Percentiles rank a stretch among this genome's conserved stretches.
These are phyloP conservation scores for Falco novaeseelandiae DNA, from an alignment of 2,797 vertebrate species.

Conservation along the genomic window DNA sequence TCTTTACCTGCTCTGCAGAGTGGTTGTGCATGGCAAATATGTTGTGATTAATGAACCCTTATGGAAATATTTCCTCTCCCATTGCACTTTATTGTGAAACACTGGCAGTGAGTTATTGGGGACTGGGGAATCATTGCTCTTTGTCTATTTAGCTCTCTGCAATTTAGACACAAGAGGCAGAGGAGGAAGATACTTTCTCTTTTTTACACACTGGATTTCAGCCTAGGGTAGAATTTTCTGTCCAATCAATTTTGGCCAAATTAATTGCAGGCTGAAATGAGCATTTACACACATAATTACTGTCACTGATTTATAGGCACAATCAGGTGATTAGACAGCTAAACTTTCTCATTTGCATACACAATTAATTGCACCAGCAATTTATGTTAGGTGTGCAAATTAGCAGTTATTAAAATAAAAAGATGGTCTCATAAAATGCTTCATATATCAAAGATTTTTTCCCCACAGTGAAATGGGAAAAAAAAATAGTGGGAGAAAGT, in stretches of 20 bases:
- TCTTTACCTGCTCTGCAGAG: constrained; percentile 44
- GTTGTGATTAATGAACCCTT: constrained; percentile 62
- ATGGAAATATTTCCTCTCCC: constrained; percentile 65
- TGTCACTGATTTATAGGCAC: constrained; percentile 44
- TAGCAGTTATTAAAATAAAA: constrained; percentile 53
- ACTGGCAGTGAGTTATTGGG: constrained; percentile 60
- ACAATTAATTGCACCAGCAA: constrained; percentile 45
- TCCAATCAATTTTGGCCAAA: constrained; percentile 47
- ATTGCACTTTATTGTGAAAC: constrained; percentile 60
- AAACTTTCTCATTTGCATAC: constrained; percentile 45
- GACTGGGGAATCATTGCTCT: constrained; percentile 53
- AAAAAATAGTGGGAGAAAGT: not conserved
- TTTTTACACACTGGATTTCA: constrained; percentile 1
- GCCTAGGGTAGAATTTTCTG: not conserved
- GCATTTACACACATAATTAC: constrained; percentile 52
- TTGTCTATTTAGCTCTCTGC: constrained; percentile 40
- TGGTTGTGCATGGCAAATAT: constrained; percentile 49
- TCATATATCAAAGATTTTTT: constrained; percentile 35
- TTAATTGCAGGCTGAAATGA: constrained; percentile 44
- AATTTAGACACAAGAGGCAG: constrained; percentile 2
- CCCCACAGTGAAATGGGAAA: not conserved
- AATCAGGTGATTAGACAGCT: constrained; percentile 44
- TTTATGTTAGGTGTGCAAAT: constrained; percentile 50
- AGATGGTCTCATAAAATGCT: constrained; percentile 10
- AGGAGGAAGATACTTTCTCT: constrained; percentile 14